Percentiles rank a stretch among this genome's conserved stretches.
Conservation (phyloP, 1,140 invertebrate genomes). For the Helicorthomorpha holstii region DNA sequence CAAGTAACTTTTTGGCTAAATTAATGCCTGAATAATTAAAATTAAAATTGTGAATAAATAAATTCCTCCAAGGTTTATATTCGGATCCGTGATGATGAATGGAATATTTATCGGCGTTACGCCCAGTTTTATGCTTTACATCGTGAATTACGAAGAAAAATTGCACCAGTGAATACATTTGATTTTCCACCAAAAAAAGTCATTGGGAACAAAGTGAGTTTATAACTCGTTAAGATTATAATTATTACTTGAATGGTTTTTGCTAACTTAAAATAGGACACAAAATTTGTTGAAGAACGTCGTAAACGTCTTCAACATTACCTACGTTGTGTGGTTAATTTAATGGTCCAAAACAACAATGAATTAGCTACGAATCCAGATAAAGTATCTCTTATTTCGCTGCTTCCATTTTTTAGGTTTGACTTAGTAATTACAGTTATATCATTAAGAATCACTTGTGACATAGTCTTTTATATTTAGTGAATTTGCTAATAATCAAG, state of each 20-base stretch:
- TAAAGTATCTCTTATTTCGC: slow-evolving; percentile 47
- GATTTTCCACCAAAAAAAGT: slow-evolving; percentile 90
- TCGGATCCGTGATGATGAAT: slow-evolving; percentile 68
- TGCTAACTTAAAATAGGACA: slow-evolving; percentile 42
- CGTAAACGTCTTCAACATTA: slow-evolving; percentile 56
- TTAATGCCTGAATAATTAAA: slow-evolving; percentile 1
- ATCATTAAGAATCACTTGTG: too few relatives aligned
- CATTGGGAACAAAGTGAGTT: slow-evolving; percentile 62
- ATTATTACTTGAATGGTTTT: neutral
- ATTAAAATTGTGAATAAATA: slow-evolving; percentile 3
- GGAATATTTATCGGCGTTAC: slow-evolving; percentile 84
- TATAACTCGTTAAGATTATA: neutral
- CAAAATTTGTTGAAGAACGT: slow-evolving; percentile 58
- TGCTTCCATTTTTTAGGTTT: slow-evolving; percentile 61
- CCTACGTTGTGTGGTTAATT: slow-evolving; percentile 53
- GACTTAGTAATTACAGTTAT: neutral
- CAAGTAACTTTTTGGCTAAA: slow-evolving; percentile 40
- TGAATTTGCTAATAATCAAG: neutral
- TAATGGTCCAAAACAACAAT: slow-evolving; percentile 42
- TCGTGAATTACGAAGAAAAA: slow-evolving; percentile 59
- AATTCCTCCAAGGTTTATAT: slow-evolving; percentile 47
- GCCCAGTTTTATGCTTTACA: slow-evolving; percentile 74
- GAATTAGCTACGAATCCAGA: slow-evolving; percentile 46
- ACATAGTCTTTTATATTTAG: too few relatives aligned
- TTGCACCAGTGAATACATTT: slow-evolving; percentile 54